Base-by-base conservation (phyloP, 2,113 vertebrate species). In the Tympanuchus pallidicinctus region DNA sequence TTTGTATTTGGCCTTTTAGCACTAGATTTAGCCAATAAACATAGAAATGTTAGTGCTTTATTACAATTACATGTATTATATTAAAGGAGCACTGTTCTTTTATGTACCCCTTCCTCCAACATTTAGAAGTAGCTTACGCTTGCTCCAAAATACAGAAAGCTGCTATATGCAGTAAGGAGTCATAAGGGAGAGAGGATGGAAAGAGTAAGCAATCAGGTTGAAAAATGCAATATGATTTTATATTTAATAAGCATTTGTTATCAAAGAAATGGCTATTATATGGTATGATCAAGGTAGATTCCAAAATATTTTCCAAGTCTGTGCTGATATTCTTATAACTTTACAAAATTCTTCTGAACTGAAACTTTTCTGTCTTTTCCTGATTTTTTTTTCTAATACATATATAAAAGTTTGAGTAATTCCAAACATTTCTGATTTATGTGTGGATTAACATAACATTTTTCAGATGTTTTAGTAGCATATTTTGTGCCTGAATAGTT, bases 351-450 rank as follows among this genome's bases (percentile, higher is more conserved):
- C 30, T 43, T 84, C 72, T 78, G 25, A 48, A 56, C 14, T 12
- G 57, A 65, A 67, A n/a, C 10, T 63, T 38, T 69, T 57, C 45
- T 54, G 54, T 13, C 70, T 90, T 70, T 90, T 24, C 32, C 11
- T 87, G 19, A 40, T n/a, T 3, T 71, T 75, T 80, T 86, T 42
- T 60, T 50, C 20, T 34, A 24, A 24, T 24, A 60, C 24, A 14
- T 22, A 50, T 78, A 64, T 8, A 52, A 36, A 85, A 82, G 14
- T 19, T 54, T 70, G n/a, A 59, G 30, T 45, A 88, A 34, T 82
- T 94, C 43, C 67, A 89, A 79, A 65, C 6, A 19, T 89, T 92
- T 87, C 30, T 91, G 36, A 92, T 27, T 57, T 85, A 78, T 27
- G 16, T 71, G n/a, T 77, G 11, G 40, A 74, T 74, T 94, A 90